Percentiles rank a stretch among this genome's conserved stretches.
phyloP scores from a whole-genome alignment of 2,113 vertebrate species.

The Gymnobelideus leadbeateri region DNA sequence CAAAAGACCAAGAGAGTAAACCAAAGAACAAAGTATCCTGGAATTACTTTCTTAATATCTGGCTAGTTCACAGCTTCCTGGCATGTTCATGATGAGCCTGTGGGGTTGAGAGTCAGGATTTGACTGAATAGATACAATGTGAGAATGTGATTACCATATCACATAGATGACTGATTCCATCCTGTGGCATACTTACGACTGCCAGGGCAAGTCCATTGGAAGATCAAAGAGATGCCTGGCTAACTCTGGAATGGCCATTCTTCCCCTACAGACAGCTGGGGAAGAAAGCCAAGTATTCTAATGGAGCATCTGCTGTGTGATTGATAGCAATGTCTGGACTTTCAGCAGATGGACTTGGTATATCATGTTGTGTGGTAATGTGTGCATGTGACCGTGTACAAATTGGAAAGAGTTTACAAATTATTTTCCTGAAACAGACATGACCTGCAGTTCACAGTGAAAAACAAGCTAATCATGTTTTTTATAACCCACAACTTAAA shows the following conservation, averaged over 20 bases:
- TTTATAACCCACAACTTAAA: not conserved
- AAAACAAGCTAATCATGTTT: slow-evolving; percentile 33
- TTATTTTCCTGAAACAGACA: slow-evolving; percentile 46
- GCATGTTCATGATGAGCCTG: accelerated
- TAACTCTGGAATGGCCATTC: not conserved
- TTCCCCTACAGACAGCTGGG: not conserved
- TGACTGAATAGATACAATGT: not conserved
- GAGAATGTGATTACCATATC: not conserved
- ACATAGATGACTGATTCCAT: not conserved
- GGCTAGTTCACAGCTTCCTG: not conserved
- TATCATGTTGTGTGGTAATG: not conserved
- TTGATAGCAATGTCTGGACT: slow-evolving; percentile 14
- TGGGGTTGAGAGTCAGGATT: not conserved
- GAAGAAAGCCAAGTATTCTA: slow-evolving; percentile 26
- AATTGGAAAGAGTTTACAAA: slow-evolving; percentile 22
- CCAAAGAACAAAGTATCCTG: not conserved
- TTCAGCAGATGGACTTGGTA: slow-evolving; percentile 21
- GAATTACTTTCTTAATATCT: not conserved
- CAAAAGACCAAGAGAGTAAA: not conserved
- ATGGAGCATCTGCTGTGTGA: slow-evolving; percentile 28
- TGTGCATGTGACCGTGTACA: slow-evolving; percentile 23
- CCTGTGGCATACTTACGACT: not conserved
- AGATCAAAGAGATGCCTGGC: not conserved
- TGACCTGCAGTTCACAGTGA: slow-evolving; percentile 10
- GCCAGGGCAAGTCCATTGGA: not conserved